phyloP scores from a whole-genome alignment of 2,888 invertebrate species.

The Chymomyza amoena region DNA sequence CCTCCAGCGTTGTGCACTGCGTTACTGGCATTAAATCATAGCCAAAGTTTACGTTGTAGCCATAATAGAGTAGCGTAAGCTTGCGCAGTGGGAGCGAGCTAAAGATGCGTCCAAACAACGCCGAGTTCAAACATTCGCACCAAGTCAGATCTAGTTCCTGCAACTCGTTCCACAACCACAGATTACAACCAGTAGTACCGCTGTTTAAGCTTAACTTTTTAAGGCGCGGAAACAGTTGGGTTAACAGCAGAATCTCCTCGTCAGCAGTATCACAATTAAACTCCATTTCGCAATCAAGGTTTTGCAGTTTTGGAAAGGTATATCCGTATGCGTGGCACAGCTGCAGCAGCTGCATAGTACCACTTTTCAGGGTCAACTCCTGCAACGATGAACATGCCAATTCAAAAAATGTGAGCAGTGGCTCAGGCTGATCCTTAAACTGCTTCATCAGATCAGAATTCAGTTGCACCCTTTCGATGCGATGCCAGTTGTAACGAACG shows the following conservation, averaged over 20 bases:
- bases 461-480: constrained; percentile 5
- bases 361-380: constrained; percentile 14
- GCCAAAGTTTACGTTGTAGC: constrained; percentile 27
- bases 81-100: constrained; percentile 36
- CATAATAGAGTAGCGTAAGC: constrained; percentile 37
- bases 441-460: background rate
- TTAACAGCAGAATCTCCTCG: constrained; percentile 25
- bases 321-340: background rate
- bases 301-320: constrained; percentile 39
- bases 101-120: constrained; percentile 24
- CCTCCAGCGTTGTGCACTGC: constrained; percentile 39
- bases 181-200: constrained; percentile 32
- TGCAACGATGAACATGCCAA: constrained; percentile 32
- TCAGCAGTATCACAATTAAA: constrained; percentile 12
- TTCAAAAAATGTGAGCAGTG: constrained; percentile 35
- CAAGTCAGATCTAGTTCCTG: constrained; percentile 37
- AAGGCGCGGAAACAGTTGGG: constrained; percentile 46
- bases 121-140: constrained; percentile 32
- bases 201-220: constrained; percentile 27
- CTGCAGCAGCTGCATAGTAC: background rate
- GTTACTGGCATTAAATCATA: constrained; percentile 18
- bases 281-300: constrained; percentile 21
- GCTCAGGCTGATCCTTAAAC: constrained; percentile 9
- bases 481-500: constrained; percentile 42
- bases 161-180: constrained; percentile 36